Conservation (phyloP, 2,797 vertebrate species). For the Mus minutoides region DNA sequence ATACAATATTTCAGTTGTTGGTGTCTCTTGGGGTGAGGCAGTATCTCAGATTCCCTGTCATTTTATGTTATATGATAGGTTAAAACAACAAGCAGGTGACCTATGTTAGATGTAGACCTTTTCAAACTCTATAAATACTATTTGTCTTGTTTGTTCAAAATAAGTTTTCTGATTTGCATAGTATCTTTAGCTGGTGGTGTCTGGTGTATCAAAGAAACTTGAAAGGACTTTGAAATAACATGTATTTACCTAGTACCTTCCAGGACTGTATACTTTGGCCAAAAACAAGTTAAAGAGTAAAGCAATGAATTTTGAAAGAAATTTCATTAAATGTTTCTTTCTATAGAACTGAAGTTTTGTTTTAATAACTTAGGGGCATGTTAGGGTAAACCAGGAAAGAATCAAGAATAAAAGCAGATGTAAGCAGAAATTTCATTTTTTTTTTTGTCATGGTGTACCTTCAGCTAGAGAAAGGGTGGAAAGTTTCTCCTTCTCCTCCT, state of each 20-base stretch:
- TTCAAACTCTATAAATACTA: conserved; percentile 15
- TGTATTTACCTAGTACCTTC: not conserved
- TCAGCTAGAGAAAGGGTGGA: not conserved
- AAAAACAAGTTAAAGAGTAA: conserved; percentile 41
- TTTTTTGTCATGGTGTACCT: not conserved
- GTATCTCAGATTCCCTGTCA: not conserved
- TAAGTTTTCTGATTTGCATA: conserved; percentile 38
- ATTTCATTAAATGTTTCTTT: not conserved
- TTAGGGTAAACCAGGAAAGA: not conserved
- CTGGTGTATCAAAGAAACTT: not conserved
- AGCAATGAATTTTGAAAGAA: not conserved
- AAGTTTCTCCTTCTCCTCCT: not conserved
- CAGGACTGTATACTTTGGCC: conserved; percentile 11
- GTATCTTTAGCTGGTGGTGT: conserved; percentile 22
- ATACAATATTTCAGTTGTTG: not conserved
- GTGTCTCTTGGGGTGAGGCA: not conserved
- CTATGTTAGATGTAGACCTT: conserved; percentile 7
- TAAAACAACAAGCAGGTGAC: no score
- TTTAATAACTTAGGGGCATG: conserved; percentile 53
- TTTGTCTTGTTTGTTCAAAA: conserved; percentile 43
- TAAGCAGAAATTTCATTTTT: conserved; percentile 21
- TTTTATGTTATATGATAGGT: not conserved
- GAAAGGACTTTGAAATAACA: conserved; percentile 16
- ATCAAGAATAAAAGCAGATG: conserved; percentile 8
- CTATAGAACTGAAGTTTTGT: not conserved